A percentile compares a stretch with the other conserved stretches of the same genome.
These are phyloP conservation scores for Nautilus pompilius DNA, from an alignment of 1,140 invertebrate species.

Conservation along the genomic window DNA sequence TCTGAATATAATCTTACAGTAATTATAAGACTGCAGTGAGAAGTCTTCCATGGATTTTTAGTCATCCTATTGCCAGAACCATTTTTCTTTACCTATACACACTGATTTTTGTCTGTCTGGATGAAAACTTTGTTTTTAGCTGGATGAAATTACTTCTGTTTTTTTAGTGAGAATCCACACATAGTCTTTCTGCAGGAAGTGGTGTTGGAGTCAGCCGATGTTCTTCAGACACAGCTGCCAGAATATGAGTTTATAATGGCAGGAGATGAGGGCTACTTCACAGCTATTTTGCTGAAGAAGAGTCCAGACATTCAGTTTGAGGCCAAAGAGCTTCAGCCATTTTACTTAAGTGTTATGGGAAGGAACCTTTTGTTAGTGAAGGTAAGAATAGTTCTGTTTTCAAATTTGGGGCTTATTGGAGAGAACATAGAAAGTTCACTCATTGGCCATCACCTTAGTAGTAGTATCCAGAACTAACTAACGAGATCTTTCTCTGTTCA, in stretches of 20 bases:
- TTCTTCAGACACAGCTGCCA: conserved; percentile 28
- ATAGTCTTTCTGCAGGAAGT: conserved; percentile 68
- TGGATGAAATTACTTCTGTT: neutral
- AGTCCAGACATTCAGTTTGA: conserved; percentile 52
- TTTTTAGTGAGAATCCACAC: conserved; percentile 61
- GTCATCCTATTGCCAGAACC: too few species aligned
- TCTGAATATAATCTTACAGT: too few species aligned
- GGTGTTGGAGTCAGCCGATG: conserved; percentile 51
- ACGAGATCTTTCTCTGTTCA: too few species aligned
- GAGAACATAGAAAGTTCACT: too few species aligned
- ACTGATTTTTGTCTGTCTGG: neutral
- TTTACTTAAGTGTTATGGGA: conserved; percentile 57
- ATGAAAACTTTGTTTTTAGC: neutral
- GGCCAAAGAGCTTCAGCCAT: conserved; percentile 54
- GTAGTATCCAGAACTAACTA: too few species aligned
- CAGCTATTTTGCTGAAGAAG: conserved; percentile 56
- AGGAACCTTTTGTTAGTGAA: conserved; percentile 59
- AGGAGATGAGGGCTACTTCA: conserved; percentile 56
- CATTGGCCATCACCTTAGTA: too few species aligned
- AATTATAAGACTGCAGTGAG: too few species aligned
- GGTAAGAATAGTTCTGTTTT: conserved; percentile 20
- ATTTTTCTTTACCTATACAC: too few species aligned
- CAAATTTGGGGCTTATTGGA: too few species aligned
- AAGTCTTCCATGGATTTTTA: too few species aligned
- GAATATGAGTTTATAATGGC: conserved; percentile 51